Percentiles rank a stretch among this genome's conserved stretches.
These are phyloP conservation scores for Ichneumoninae sp. DNA, from an alignment of 2,888 invertebrate species.

Conservation along the genomic window DNA sequence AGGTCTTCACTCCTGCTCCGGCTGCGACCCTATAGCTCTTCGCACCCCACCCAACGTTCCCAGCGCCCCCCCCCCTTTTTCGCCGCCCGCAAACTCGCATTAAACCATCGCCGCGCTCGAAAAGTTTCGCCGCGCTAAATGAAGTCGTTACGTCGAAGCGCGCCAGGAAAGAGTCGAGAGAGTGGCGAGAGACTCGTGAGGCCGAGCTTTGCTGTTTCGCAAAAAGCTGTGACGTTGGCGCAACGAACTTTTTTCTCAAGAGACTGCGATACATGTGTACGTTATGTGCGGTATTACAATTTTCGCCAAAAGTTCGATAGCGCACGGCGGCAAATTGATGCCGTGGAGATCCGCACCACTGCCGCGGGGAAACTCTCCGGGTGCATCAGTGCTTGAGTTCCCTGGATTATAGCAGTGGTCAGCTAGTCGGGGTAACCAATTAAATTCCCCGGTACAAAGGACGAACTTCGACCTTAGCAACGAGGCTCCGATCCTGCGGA, in stretches of 20 bases:
- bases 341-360: not conserved
- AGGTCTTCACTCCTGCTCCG: conserved; percentile 18
- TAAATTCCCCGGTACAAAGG: conserved; percentile 32
- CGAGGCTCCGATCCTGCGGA: conserved; percentile 31
- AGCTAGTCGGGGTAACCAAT: conserved; percentile 19
- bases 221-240: not conserved
- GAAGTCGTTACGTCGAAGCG: conserved; percentile 49
- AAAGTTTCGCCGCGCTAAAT: conserved; percentile 46
- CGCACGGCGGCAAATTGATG: not conserved
- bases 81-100: conserved; percentile 11
- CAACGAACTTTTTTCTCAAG: not conserved
- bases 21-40: conserved; percentile 20
- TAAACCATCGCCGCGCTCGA: conserved; percentile 13
- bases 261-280: not conserved
- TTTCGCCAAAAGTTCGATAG: not conserved
- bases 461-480: conserved; percentile 34
- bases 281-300: not conserved
- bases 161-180: conserved; percentile 2
- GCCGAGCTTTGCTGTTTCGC: not conserved
- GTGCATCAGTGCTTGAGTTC: not conserved
- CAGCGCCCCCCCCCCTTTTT: not conserved
- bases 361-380: not conserved
- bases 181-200: not conserved
- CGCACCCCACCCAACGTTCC: conserved; percentile 19
- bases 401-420: conserved; percentile 17